Base-by-base conservation (phyloP, 64 coral and sea anemone species). In the Anthopleura sola region DNA sequence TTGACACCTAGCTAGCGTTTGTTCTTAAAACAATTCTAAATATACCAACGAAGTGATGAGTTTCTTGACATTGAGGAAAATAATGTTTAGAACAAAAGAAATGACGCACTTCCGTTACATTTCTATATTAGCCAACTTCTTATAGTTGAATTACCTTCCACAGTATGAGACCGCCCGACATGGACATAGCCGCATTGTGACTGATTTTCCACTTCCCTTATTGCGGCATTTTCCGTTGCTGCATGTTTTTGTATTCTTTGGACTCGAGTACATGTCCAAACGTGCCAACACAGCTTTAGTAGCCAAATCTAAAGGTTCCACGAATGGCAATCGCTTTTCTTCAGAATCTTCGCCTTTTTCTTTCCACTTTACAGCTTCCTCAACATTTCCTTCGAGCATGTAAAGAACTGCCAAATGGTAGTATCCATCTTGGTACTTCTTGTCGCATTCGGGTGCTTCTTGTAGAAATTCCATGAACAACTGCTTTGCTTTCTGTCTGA, bases 281-380 rank as follows among this genome's bases (percentile, higher is more conserved):
- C 10, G 6, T 21, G 36, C 57, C 83, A 92, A 10, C 0, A 7
- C 0, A 21, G 76, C 20, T 87, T 96, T 96, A 3, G 81, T 24
- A 2, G 26, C 15, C 1, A 90, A 38, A 33, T 89, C 31, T 34
- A 97, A 87, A 19, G 57, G 90, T 55, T 28, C n/a, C 37, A 97
- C 18, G 81, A 97, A 97, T 62, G 94, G 90, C 1, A 97, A 71
- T 57, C 86, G 84, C 13, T 79, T 90, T 86, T 83, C 90, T 69
- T 97, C 90, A 37, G 94, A 86, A 60, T 95, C 87, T 77, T 95
- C 84, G 6, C 86, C 90, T 11, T 74, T 55, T 80, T 91, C 83
- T 55, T 83, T 86, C 66, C 55, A 86, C 46, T 79, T 50, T 50
- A 37, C 28, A 55, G 86, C 87, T 49, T 92, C 69, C 37, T 39